phyloP scores from a whole-genome alignment of 1,140 invertebrate species.

The Pectinophora gossypiella region DNA sequence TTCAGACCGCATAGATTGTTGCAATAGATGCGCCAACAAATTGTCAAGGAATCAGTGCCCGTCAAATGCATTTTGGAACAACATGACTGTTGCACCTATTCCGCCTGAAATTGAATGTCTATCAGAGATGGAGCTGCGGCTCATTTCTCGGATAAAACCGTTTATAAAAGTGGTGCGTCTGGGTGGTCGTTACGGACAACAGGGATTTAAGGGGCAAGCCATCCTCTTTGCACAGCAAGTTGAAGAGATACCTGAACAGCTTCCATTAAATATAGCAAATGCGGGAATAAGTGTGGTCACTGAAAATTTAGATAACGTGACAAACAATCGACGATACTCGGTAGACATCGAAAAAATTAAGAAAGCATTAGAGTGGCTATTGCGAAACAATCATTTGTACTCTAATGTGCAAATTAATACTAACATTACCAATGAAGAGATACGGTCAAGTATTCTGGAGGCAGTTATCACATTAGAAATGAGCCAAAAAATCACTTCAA shows the following conservation, averaged over 20 bases:
- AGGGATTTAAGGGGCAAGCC: constrained; percentile 9
- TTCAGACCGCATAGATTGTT: constrained; percentile 5
- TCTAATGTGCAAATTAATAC: constrained; percentile 8
- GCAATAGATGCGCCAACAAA: constrained; percentile 9
- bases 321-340: constrained; percentile 1
- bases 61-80: constrained; percentile 10
- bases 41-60: constrained; percentile 8
- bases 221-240: constrained; percentile 4
- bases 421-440: constrained; percentile 8
- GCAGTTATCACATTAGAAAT: constrained; percentile 5
- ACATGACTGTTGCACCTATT: constrained; percentile 8
- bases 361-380: constrained; percentile 2
- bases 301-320: not conserved
- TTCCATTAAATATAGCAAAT: not conserved
- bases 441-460: constrained; percentile 10
- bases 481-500: constrained; percentile 2
- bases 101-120: constrained; percentile 8
- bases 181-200: constrained; percentile 7
- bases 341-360: constrained; percentile 2
- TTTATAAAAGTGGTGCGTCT: constrained; percentile 10
- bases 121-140: constrained; percentile 8
- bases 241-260: constrained; percentile 8
- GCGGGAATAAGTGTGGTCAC: not conserved
- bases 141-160: constrained; percentile 6
- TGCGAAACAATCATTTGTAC: constrained; percentile 4